Percentiles rank a stretch among this genome's conserved stretches.
phyloP scores from a whole-genome alignment of 1,140 invertebrate genomes.

The Brachionus rotundiformis region DNA sequence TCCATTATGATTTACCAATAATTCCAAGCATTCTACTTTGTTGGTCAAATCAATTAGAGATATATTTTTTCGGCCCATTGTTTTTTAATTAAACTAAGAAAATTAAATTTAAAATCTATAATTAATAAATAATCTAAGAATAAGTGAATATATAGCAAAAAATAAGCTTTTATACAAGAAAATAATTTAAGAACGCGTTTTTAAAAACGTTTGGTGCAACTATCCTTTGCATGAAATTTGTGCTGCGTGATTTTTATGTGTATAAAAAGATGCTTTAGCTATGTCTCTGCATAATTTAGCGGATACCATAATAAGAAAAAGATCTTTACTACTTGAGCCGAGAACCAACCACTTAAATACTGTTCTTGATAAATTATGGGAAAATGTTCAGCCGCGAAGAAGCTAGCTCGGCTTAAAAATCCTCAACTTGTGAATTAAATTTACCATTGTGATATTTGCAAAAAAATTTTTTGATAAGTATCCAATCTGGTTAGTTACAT shows the following conservation, averaged over 20 bases:
- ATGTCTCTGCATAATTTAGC: not conserved
- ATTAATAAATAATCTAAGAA: not conserved
- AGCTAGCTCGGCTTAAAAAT: not conserved
- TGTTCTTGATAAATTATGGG: not conserved
- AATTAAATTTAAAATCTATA: not conserved
- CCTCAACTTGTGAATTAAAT: not conserved
- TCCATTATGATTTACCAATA: not conserved
- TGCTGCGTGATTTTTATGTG: constrained; percentile 17
- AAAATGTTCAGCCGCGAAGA: not conserved
- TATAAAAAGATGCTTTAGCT: not conserved
- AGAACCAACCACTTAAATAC: constrained; percentile 1
- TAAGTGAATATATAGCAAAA: not conserved
- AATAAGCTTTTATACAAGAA: not conserved
- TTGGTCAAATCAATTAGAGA: not conserved
- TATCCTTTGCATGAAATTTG: not conserved
- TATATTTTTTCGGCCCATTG: not conserved
- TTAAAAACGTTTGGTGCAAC: not conserved
- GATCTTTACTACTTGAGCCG: not conserved
- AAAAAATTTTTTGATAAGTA: not conserved
- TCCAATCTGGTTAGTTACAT: not conserved
- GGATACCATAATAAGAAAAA: not conserved
- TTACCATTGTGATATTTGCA: not conserved
- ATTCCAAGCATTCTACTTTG: not conserved
- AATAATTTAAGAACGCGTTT: not conserved
- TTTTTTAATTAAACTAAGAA: not conserved